phyloP scores from a whole-genome alignment of 2,797 vertebrate species.

The Hozukius guyotensis region DNA sequence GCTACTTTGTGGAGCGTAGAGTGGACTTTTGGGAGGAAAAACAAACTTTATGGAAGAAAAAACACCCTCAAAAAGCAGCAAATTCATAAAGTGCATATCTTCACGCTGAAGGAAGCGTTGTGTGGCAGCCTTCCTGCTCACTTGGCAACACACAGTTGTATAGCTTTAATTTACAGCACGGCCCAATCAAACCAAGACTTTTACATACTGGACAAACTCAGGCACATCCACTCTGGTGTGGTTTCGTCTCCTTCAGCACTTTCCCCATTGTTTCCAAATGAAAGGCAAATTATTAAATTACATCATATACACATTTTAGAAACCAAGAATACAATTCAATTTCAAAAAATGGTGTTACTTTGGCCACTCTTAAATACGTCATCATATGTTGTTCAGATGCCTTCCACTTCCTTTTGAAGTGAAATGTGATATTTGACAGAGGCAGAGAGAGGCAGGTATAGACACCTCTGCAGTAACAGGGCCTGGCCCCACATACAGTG shows the following conservation, averaged over 20 bases:
- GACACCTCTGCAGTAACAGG: neutral
- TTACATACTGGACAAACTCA: neutral
- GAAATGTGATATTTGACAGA: neutral
- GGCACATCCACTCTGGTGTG: neutral
- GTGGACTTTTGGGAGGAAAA: neutral
- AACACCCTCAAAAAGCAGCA: constrained; percentile 13
- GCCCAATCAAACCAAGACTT: neutral
- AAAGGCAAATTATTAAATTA: constrained; percentile 9
- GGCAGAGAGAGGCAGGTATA: neutral
- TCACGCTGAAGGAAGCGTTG: constrained; percentile 34
- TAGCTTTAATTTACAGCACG: constrained; percentile 1
- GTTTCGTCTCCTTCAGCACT: neutral
- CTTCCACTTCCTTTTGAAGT: neutral
- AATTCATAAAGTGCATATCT: constrained; percentile 44
- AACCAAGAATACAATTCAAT: neutral
- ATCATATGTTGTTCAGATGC: neutral
- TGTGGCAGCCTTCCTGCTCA: constrained; percentile 24
- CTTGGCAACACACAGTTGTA: constrained; percentile 39
- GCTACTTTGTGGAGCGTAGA: neutral
- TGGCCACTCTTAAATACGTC: neutral
- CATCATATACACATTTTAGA: constrained; percentile 7
- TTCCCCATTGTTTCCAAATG: neutral
- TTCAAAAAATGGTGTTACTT: neutral
- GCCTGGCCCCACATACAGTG: neutral
- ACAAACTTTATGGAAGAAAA: neutral